Conservation (phyloP, 2,888 invertebrate species). For the Hirtodrosophila alboralis region DNA sequence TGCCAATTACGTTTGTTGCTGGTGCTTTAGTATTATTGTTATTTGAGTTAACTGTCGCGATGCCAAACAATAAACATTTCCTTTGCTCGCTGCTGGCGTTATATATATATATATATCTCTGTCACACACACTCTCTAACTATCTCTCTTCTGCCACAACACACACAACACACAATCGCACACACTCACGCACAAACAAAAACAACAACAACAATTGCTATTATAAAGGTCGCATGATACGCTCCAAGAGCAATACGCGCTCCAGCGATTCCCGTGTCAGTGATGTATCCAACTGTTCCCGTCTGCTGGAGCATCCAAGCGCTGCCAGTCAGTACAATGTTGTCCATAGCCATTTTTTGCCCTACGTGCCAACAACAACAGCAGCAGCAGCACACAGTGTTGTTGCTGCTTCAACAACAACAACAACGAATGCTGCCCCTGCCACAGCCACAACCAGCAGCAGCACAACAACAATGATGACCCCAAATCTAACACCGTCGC, state of each 20-base stretch:
- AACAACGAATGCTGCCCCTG: constrained; percentile 54
- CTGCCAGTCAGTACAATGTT: constrained; percentile 72
- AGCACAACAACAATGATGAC: constrained; percentile 10
- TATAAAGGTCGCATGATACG: constrained; percentile 83
- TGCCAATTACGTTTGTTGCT: constrained; percentile 62
- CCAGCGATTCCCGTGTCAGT: constrained; percentile 83
- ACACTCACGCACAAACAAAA: constrained; percentile 9
- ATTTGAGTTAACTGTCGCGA: constrained; percentile 52
- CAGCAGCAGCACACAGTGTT: constrained; percentile 21
- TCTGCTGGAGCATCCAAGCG: constrained; percentile 81
- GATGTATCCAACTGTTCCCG: constrained; percentile 83
- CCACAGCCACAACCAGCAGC: constrained; percentile 34
- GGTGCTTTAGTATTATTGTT: constrained; percentile 50
- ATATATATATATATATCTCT: constrained; percentile 2
- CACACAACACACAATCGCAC: constrained; percentile 2
- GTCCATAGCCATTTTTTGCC: constrained; percentile 76
- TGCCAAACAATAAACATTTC: constrained; percentile 48
- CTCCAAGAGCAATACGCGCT: constrained; percentile 84
- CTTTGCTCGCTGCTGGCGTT: constrained; percentile 30
- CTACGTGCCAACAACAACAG: constrained; percentile 73
- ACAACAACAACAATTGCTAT: constrained; percentile 12
- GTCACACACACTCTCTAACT: constrained; percentile 1
- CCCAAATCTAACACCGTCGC: constrained; percentile 21
- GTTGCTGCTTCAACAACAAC: constrained; percentile 37
- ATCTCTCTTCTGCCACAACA: constrained; percentile 23